A percentile compares a stretch with the other conserved stretches of the same genome.
These are phyloP conservation scores for Pherbina coryleti DNA, from an alignment of 2,888 invertebrate genomes.

Conservation along the genomic window DNA sequence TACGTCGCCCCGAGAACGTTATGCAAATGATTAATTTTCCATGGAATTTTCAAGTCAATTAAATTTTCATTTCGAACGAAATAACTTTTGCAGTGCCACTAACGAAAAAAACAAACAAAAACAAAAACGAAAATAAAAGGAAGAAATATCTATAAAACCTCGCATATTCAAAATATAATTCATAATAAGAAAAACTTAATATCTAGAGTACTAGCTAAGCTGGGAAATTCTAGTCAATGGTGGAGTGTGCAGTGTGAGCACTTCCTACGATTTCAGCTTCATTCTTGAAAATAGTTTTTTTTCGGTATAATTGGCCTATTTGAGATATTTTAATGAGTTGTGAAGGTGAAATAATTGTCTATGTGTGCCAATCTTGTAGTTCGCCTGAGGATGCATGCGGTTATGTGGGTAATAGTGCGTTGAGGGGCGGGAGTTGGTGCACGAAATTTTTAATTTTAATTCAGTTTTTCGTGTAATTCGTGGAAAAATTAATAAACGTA, in stretches of 20 bases:
- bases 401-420: background rate
- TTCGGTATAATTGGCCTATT: constrained; percentile 48
- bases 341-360: constrained; percentile 37
- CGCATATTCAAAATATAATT: constrained; percentile 24
- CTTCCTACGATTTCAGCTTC: constrained; percentile 7
- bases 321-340: constrained; percentile 48
- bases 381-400: background rate
- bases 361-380: constrained; percentile 21
- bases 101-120: background rate
- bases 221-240: background rate
- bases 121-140: background rate
- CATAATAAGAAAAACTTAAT: constrained; percentile 12
- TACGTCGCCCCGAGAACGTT: constrained; percentile 49
- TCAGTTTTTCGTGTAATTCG: constrained; percentile 27
- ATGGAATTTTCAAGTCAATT: constrained; percentile 63
- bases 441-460: constrained; percentile 5
- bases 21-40: constrained; percentile 65
- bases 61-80: constrained; percentile 52
- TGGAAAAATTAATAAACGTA: constrained; percentile 39
- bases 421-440: background rate
- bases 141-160: background rate
- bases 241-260: background rate
- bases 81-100: constrained; percentile 19
- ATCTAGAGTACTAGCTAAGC: background rate
- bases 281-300: constrained; percentile 34